These are phyloP conservation scores for Cyprinodon brontotheroides DNA, from an alignment of 2,113 vertebrate species.

Conservation along the genomic window DNA sequence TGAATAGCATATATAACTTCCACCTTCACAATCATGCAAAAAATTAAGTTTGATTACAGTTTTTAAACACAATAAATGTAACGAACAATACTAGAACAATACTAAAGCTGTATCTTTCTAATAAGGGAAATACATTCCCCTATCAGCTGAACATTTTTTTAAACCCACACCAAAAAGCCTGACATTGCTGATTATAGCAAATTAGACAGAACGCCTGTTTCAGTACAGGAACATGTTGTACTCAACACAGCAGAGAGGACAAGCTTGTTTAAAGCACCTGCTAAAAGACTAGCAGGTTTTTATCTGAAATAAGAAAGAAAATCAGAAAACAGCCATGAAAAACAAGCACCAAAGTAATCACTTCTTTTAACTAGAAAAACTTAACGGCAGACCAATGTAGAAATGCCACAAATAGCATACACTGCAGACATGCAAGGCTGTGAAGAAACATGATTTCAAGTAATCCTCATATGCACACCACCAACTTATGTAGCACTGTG, in stretches of 20 bases:
- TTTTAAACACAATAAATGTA: not conserved
- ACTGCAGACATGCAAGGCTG: conserved; percentile 44
- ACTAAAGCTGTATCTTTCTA: not conserved
- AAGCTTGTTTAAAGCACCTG: conserved; percentile 15
- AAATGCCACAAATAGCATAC: conserved; percentile 29
- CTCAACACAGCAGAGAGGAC: conserved; percentile 30
- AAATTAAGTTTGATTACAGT: not conserved
- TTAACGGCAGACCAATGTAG: conserved; percentile 22
- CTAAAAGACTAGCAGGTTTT: conserved; percentile 1
- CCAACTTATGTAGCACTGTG: not conserved
- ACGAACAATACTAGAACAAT: not conserved
- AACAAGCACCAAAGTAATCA: conserved; percentile 4
- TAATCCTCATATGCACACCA: conserved; percentile 1
- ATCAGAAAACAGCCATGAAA: conserved; percentile 4
- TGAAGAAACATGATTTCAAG: conserved; percentile 17
- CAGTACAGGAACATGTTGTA: conserved; percentile 48
- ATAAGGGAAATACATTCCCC: conserved; percentile 2
- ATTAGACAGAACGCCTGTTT: conserved; percentile 41
- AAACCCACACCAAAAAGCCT: conserved; percentile 2
- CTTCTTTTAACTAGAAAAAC: not conserved
- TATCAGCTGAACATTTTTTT: not conserved
- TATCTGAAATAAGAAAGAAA: conserved; percentile 7
- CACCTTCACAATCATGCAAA: not conserved
- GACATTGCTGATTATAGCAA: conserved; percentile 55
- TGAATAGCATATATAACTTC: not conserved